These are phyloP conservation scores for Dusona sp. DNA, from an alignment of 2,888 invertebrate genomes.

Conservation along the genomic window DNA sequence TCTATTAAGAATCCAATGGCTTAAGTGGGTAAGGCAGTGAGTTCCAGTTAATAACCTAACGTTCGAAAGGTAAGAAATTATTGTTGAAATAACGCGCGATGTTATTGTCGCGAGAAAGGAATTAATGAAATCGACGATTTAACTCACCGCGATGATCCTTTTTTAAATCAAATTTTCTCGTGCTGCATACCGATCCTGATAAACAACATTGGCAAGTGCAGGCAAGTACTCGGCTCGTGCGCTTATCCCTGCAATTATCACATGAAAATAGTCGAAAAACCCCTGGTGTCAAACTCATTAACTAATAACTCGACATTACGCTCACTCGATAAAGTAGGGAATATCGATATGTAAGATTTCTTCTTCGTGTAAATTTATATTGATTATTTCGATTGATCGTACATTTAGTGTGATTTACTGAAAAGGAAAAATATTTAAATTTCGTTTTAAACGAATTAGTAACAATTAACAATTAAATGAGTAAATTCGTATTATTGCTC, in stretches of 20 bases:
- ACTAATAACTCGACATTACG: not conserved
- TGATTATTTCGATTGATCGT: not conserved
- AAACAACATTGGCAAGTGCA: slow-evolving; percentile 55
- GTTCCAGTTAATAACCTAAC: slow-evolving; percentile 32
- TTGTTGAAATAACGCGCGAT: not conserved
- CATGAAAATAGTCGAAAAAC: not conserved
- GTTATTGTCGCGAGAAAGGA: not conserved
- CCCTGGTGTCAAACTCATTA: not conserved
- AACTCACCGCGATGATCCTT: slow-evolving; percentile 36
- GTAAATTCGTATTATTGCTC: not conserved
- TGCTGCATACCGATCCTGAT: slow-evolving; percentile 47
- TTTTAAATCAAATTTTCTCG: slow-evolving; percentile 31
- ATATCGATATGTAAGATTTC: not conserved
- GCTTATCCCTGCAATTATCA: slow-evolving; percentile 5
- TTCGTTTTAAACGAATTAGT: not conserved
- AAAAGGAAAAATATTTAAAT: too few species aligned
- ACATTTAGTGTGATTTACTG: not conserved
- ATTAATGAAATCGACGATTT: not conserved
- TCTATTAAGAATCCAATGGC: not conserved
- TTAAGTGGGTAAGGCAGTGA: slow-evolving; percentile 9
- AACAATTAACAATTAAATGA: not conserved
- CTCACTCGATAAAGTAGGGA: not conserved
- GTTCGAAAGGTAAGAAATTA: not conserved
- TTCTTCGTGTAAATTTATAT: not conserved
- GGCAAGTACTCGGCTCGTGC: slow-evolving; percentile 12